Conservation (phyloP, 2,888 invertebrate species). For the Deilephila porcellus region DNA sequence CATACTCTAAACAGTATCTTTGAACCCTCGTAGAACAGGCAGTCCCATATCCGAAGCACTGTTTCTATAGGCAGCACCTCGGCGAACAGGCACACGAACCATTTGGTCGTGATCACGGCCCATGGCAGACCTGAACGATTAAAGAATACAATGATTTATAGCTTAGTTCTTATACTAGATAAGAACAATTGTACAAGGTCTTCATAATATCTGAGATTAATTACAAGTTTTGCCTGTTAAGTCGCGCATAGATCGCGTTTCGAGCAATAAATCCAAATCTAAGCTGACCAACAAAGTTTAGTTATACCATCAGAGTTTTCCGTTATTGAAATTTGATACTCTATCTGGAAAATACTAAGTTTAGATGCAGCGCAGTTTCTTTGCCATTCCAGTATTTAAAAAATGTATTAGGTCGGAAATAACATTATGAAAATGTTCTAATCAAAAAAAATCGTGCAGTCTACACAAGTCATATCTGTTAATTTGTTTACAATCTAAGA, state of each 20-base stretch:
- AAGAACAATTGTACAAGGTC: background rate
- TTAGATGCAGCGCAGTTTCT: too few species aligned
- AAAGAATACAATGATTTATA: background rate
- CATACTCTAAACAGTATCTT: conserved; percentile 96
- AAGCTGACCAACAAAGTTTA: too few species aligned
- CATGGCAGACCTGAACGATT: conserved; percentile 88
- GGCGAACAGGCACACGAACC: conserved; percentile 97
- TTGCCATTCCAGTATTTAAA: too few species aligned
- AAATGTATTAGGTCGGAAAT: too few species aligned
- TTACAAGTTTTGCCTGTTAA: too few species aligned
- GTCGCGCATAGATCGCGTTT: too few species aligned
- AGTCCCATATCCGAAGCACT: conserved; percentile 97
- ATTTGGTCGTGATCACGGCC: conserved; percentile 96
- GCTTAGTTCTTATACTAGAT: background rate
- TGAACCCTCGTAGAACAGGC: conserved; percentile 96
- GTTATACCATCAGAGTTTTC: too few species aligned
- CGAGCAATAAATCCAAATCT: too few species aligned
- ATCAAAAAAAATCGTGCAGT: background rate
- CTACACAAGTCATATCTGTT: conserved; percentile 30
- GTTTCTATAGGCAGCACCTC: conserved; percentile 98
- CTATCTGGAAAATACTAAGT: too few species aligned
- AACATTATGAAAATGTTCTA: too few species aligned
- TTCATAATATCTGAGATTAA: background rate
- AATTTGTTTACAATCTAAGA: background rate
- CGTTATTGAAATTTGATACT: too few species aligned